Evolutionary conservation across 2,888 invertebrate genomes (phyloP), one percentile per base, ranked within the genome.

Genomic region (Gymnoscelis rufifasciata): DNA sequence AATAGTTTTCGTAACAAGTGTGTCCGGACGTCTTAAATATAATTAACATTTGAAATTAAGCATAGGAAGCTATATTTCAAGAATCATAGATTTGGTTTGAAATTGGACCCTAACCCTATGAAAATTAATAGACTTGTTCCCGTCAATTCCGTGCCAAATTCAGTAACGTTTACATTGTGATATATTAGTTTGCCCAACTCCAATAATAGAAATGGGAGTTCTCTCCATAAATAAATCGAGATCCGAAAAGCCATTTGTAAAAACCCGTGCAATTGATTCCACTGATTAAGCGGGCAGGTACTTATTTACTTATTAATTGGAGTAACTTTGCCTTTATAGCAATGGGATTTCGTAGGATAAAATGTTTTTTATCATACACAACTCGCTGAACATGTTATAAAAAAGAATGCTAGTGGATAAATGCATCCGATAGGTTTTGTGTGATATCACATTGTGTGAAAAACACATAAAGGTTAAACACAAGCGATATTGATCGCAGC

Each of bases 151-250:
- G 26, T 44, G 54, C 50, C 53, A 58, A 59, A 54, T 52, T 39
- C 52, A 38, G 47, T 40, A 47, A 58, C 53, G 59, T 57, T 62
- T 61, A 61, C 59, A 64, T 61, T 59, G 62, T 62, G 55, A 63
- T 64, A 59, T 62, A 66, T 64, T 55, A 59, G 57, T 55, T 55
- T 52, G 47, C 48, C 57, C 57, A 54, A 59, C 56, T 58, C 53
- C 48, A 50, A 54, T 56, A 56, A 56, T 52, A 56, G 54, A 52
- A 54, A 54, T 49, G 47, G 51, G 45, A 42, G 52, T 42, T 37
- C 28, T 30, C 30, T 28, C 46, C 43, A 45, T 41, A 44, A 41
- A 51, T 52, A 48, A 48, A 56, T 51, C 49, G 42, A 33, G 47
- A 29, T 37, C 39, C 42, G 29, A 43, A 49, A 19, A 26, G 43